These are phyloP conservation scores for Temnopleurus reevesii DNA, from an alignment of 53 echinoderm and acorn worm species.

Conservation along the genomic window DNA sequence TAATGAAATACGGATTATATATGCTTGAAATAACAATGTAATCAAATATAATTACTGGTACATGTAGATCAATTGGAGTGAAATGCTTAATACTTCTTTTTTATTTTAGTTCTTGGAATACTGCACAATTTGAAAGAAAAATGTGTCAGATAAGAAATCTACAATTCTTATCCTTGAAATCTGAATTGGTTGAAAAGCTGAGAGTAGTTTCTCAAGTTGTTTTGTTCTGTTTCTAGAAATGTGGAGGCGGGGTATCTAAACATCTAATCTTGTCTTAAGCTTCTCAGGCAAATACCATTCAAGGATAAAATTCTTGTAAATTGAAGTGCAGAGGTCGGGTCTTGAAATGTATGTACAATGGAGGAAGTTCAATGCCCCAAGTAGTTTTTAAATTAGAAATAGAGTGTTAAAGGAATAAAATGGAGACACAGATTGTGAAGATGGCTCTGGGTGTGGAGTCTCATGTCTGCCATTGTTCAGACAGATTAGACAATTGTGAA, in stretches of 20 bases:
- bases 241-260: not conserved
- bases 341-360: not conserved
- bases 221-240: not conserved
- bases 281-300: constrained; percentile 25
- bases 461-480: constrained; percentile 7
- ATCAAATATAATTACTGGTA: no score
- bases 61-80: no score
- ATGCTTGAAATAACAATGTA: no score
- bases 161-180: not conserved
- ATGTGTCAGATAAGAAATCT: no score
- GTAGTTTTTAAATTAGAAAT: not conserved
- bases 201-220: not conserved
- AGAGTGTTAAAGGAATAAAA: not conserved
- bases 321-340: not conserved
- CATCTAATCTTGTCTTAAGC: not conserved
- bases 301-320: not conserved
- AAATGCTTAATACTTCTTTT: no score
- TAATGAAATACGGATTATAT: no score
- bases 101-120: no score
- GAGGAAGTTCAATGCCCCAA: constrained; percentile 18
- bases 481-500: not conserved
- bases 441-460: not conserved
- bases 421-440: not conserved
- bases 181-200: not conserved
- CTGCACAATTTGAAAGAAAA: no score